Evolutionary conservation across 2,797 vertebrate genomes (phyloP), one percentile per base, ranked within the genome.

Genomic region (Rhabdomys pumilio): DNA sequence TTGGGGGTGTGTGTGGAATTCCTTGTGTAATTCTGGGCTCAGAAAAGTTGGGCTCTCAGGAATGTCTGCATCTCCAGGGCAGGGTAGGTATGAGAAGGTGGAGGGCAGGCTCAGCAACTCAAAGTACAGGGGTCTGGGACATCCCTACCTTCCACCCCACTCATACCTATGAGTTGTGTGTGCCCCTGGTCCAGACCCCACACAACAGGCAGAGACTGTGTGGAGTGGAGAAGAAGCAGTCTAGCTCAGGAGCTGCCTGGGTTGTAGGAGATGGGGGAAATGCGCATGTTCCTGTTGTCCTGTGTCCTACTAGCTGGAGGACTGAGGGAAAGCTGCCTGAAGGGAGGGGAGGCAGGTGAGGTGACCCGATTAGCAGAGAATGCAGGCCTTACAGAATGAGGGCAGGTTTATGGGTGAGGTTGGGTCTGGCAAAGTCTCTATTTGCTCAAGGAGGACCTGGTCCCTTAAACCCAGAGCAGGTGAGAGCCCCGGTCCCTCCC

Each of bases 371-470:
- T 69, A 7, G 24, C 61, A 38, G 73, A 85, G 82, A 92, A 81
- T 0, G 76, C n/a, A 4, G 82, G 53, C 50, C 41, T 94, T 80
- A 77, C 76, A 53, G 73, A 41, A 34, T 11, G 50, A 79, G 69
- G 67, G 19, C 67, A 53, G 47, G 61, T 55, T 57, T 69, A 11
- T 94, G 94, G 94, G 96, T 90, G 93, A 96, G 96, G 93, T 90
- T 75, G 61, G 29, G 69, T 44, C 89, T 89, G 59, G 79, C 89
- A 61, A 84, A 87, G 92, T 59, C 81, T 90, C 69, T 97, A 72
- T 98, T 97, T 97, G 94, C 92, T 94, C 75, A 94, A 65, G 96
- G 96, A 97, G 94, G 95, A 67, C 79, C 93, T 41, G 91, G 55
- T 93, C 59, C 44, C 84, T 85, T 93, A 65, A 89, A 47, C 41